Base-by-base conservation (phyloP, 1,140 invertebrate genomes). In the Amyelois transitella region DNA sequence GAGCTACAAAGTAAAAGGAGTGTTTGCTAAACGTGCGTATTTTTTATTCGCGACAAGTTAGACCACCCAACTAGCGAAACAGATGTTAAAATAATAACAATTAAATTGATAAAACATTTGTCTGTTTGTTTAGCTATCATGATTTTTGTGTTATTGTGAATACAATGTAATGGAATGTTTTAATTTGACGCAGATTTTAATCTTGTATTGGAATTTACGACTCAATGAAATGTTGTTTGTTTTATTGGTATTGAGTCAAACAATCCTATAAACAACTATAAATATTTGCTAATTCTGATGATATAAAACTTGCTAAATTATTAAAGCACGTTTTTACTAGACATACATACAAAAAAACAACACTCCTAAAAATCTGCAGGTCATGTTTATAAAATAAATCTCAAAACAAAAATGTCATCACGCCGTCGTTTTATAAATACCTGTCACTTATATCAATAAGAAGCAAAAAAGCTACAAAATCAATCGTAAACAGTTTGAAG, bases 51-150 rank as follows among this genome's bases (percentile, higher is more conserved):
- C 75, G 66, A 78, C 64, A 63, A 62, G 51, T 45, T 24, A 51
- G 81, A 77, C 81, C 81, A 85, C 81, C 81, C 79, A 82, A 66
- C 62, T 53, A 49, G 78, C 58, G 59, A 49, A 67, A 68, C 69
- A 75, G 57, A 72, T 83, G 71, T 66, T 69, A 57, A 55, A 66
- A 75, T 74, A 72, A 71, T 66, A 55, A 52, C 69, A 72, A 75
- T 79, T 64, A 71, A 69, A 64, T 61, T 48, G 72, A 81, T 81
- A 81, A 73, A 55, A 60, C 62, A 56, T 65, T 62, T 62, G 57
- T 66, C 60, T 67, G 69, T 69, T 62, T 50, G 62, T 62, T 62
- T 64, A 68, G 57, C 17, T 38, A 38, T 38, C 32, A 14, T 8
- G 32, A 38, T 38, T 38, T 38, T 38, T 8, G 32, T 2, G n/a